These are phyloP conservation scores for Drosophila seguyi DNA, from an alignment of 1,140 invertebrate species.

Conservation along the genomic window DNA sequence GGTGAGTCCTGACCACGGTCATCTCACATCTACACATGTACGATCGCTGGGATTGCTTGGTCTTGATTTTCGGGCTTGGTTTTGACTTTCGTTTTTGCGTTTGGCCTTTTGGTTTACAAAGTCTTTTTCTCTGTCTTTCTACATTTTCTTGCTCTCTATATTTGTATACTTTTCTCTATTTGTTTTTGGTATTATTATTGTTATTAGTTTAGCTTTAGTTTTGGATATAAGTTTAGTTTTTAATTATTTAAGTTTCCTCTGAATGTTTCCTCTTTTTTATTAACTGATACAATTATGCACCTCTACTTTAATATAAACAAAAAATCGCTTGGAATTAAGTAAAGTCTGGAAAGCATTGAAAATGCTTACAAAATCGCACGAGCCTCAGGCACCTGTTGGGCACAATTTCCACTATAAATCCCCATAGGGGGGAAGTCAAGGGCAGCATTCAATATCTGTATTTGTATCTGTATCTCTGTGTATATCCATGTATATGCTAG, in stretches of 20 bases:
- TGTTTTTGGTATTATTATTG: constrained; percentile 13
- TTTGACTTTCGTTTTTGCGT: constrained; percentile 45
- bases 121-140: constrained; percentile 24
- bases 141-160: constrained; percentile 8
- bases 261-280: constrained; percentile 20
- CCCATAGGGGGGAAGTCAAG: constrained; percentile 51
- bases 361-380: constrained; percentile 35
- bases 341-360: constrained; percentile 14
- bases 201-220: constrained; percentile 11
- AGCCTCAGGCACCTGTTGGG: constrained; percentile 54
- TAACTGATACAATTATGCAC: constrained; percentile 34
- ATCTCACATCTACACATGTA: constrained; percentile 21
- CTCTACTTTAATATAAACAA: constrained; percentile 19
- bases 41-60: constrained; percentile 45
- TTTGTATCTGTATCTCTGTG: neutral
- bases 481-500: constrained; percentile 13
- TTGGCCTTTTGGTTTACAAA: constrained; percentile 53
- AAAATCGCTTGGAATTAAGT: constrained; percentile 4
- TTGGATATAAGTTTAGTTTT: constrained; percentile 25
- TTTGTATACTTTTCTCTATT: constrained; percentile 26
- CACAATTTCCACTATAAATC: constrained; percentile 21
- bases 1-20: constrained; percentile 82
- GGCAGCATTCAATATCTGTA: constrained; percentile 37
- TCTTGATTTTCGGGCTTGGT: constrained; percentile 49
- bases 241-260: constrained; percentile 24